phyloP scores from a whole-genome alignment of 2,888 invertebrate genomes.

The Dexiosoma caninum region DNA sequence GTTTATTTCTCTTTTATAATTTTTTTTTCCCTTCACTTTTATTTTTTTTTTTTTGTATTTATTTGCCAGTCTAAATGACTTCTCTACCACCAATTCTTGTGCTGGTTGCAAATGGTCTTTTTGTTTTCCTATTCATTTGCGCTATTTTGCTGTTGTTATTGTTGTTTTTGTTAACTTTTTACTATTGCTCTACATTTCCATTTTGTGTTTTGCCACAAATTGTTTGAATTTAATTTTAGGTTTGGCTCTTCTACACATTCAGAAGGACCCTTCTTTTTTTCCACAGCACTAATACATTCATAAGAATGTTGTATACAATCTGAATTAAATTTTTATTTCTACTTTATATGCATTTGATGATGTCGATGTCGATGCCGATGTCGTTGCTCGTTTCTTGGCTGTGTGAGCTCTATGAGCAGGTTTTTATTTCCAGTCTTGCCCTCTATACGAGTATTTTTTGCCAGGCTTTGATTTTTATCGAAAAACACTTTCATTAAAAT shows the following conservation, averaged over 20 bases:
- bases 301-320: background rate
- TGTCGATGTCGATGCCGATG: no score
- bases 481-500: conserved; percentile 72
- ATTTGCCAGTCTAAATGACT: conserved; percentile 49
- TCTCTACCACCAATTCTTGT: conserved; percentile 46
- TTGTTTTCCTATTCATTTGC: conserved; percentile 21
- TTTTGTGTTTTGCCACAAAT: conserved; percentile 65
- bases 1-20: conserved; percentile 13
- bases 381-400: conserved; percentile 43
- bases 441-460: conserved; percentile 52
- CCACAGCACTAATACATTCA: conserved; percentile 10
- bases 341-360: conserved; percentile 50
- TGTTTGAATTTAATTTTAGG: conserved; percentile 64
- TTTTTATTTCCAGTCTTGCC: conserved; percentile 24
- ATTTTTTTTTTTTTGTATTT: no score
- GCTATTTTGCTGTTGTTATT: conserved; percentile 7
- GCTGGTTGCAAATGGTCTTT: background rate
- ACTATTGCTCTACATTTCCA: conserved; percentile 63
- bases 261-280: conserved; percentile 1
- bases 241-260: conserved; percentile 46
- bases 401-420: background rate
- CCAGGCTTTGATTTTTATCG: conserved; percentile 68
- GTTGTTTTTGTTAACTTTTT: conserved; percentile 45
- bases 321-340: conserved; percentile 41
- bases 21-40: conserved; percentile 4